Evolutionary conservation across 2,797 vertebrate genomes (phyloP).

Genomic region (Anguilla anguilla): DNA sequence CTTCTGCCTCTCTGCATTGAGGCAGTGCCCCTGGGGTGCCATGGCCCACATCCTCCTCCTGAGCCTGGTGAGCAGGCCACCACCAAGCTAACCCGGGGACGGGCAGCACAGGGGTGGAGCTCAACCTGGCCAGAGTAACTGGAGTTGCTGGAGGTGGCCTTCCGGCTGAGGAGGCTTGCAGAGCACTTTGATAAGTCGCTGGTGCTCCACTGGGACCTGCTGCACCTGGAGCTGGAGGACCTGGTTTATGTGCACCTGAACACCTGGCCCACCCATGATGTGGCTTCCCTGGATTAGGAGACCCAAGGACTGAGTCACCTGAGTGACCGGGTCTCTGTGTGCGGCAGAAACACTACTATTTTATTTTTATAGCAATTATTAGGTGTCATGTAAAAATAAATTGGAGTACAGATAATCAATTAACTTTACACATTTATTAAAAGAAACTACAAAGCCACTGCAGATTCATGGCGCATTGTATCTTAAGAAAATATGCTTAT

Average conservation of each 20-base stretch:
- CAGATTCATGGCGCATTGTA: neutral
- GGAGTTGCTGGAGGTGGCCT: conserved; percentile 47
- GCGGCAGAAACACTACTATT: neutral
- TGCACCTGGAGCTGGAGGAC: conserved; percentile 51
- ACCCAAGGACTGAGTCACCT: neutral
- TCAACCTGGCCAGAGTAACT: conserved; percentile 33
- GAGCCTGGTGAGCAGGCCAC: conserved; percentile 38
- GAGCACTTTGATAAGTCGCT: conserved; percentile 63
- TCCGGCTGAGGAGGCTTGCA: conserved; percentile 57
- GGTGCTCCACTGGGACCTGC: conserved; percentile 45
- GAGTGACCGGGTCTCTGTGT: conserved; percentile 44
- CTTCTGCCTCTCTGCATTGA: neutral
- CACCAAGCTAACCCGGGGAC: conserved; percentile 50
- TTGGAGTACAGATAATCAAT: neutral
- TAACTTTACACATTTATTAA: neutral
- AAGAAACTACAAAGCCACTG: neutral
- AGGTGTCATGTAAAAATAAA: neutral
- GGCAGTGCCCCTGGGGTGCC: neutral
- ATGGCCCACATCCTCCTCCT: conserved; percentile 21
- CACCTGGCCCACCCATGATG: conserved; percentile 11
- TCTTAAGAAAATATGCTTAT: neutral
- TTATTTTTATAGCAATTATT: neutral
- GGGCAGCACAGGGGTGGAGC: conserved; percentile 38
- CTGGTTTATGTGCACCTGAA: conserved; percentile 52
- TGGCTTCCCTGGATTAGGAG: conserved; percentile 13